Percentiles rank a stretch among this genome's conserved stretches.
Evolutionary conservation across 2,797 vertebrate species (phyloP).

Genomic region (Siniperca obscura): DNA sequence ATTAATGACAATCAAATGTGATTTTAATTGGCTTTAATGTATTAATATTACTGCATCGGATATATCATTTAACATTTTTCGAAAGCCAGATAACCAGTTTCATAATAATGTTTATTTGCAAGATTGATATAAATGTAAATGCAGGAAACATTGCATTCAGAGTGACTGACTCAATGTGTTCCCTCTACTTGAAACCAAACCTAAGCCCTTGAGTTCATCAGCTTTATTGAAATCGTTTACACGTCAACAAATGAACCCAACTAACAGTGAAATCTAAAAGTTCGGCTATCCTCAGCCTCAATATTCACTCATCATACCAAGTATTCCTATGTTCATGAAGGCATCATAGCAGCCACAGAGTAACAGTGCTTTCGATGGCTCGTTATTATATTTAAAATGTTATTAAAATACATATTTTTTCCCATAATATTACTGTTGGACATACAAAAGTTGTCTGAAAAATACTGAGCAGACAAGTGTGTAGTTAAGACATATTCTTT

Average conservation of each 20-base stretch:
- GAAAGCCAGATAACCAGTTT: background rate
- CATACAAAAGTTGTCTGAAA: background rate
- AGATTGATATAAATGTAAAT: background rate
- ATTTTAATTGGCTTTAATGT: background rate
- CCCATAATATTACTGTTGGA: background rate
- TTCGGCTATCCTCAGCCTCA: background rate
- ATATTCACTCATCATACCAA: accelerated
- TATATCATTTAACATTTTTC: background rate
- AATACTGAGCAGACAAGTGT: background rate
- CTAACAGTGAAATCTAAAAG: background rate
- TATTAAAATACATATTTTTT: background rate
- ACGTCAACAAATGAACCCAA: background rate
- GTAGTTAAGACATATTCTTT: background rate
- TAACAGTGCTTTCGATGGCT: constrained; percentile 1
- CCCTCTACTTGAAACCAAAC: background rate
- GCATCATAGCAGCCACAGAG: constrained; percentile 5
- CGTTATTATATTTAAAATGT: background rate
- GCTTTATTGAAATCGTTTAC: background rate
- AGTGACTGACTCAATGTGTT: background rate
- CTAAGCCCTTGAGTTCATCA: background rate
- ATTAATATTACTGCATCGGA: background rate
- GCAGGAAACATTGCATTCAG: background rate
- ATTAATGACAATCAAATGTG: background rate
- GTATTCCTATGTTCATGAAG: background rate
- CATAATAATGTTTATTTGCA: background rate